These are phyloP conservation scores for Arion vulgaris DNA, from an alignment of 1,140 invertebrate genomes.

Conservation along the genomic window DNA sequence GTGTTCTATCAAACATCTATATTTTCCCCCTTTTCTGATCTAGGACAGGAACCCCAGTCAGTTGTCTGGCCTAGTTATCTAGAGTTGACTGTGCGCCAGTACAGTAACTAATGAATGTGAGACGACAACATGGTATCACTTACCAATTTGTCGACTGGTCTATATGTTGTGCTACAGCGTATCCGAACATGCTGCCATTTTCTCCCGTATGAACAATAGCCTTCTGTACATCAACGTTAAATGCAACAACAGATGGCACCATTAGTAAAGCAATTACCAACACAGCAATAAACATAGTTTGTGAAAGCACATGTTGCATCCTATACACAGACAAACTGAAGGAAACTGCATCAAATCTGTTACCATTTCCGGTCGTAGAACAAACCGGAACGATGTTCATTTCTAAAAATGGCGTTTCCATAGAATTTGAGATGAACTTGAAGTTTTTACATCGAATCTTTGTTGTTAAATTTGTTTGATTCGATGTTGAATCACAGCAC, in stretches of 20 bases:
- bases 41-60: no score
- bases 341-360: neutral
- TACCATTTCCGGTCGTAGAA: neutral
- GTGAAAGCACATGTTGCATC: neutral
- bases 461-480: neutral
- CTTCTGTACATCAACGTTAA: slow-evolving; percentile 75
- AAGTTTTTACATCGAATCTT: neutral
- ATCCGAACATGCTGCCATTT: slow-evolving; percentile 75
- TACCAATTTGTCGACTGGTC: slow-evolving; percentile 73
- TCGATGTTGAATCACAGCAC: neutral
- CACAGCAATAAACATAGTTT: neutral
- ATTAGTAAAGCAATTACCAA: slow-evolving; percentile 25
- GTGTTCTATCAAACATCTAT: no score
- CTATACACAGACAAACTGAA: neutral
- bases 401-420: neutral
- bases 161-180: slow-evolving; percentile 75
- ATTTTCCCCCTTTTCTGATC: no score
- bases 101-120: no score
- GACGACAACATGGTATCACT: slow-evolving; percentile 58
- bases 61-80: no score
- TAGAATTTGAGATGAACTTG: neutral
- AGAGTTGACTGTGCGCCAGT: no score
- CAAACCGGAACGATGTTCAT: neutral
- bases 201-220: slow-evolving; percentile 70
- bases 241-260: slow-evolving; percentile 50